phyloP scores from a whole-genome alignment of 92 coral and sea anemone species.

The Paragorgia papillata region DNA sequence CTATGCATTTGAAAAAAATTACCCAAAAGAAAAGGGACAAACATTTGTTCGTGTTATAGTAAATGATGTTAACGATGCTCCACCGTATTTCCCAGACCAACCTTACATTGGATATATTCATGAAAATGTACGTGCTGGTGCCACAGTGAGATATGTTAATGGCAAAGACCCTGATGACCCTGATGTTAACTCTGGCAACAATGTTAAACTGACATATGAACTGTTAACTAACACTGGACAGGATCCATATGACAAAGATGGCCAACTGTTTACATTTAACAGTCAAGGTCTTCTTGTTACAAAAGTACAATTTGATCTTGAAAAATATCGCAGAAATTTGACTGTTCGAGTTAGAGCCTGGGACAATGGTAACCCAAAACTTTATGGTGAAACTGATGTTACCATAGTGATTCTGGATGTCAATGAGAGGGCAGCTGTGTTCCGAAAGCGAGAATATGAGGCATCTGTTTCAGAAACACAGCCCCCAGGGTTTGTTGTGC shows the following conservation, averaged over 20 bases:
- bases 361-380: constrained; percentile 67
- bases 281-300: constrained; percentile 25
- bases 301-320: not conserved
- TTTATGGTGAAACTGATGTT: constrained; percentile 71
- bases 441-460: constrained; percentile 39
- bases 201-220: constrained; percentile 26
- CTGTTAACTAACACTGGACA: constrained; percentile 37
- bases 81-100: constrained; percentile 41
- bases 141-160: constrained; percentile 25
- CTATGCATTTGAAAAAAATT: constrained; percentile 1
- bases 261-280: constrained; percentile 1
- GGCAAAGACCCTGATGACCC: constrained; percentile 31
- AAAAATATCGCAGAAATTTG: constrained; percentile 47
- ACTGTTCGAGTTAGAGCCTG: constrained; percentile 72
- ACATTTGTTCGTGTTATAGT: constrained; percentile 38
- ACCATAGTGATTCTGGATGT: constrained; percentile 70
- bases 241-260: constrained; percentile 40
- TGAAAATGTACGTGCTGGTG: not conserved
- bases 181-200: constrained; percentile 22
- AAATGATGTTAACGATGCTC: constrained; percentile 33
- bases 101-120: constrained; percentile 31
- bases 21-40: constrained; percentile 27
- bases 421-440: constrained; percentile 59
- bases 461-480: constrained; percentile 82
- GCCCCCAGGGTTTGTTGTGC: constrained; percentile 72